Evolutionary conservation across 2,797 vertebrate genomes (phyloP), one percentile per base, ranked within the genome.

Genomic region (Cuniculus paca): DNA sequence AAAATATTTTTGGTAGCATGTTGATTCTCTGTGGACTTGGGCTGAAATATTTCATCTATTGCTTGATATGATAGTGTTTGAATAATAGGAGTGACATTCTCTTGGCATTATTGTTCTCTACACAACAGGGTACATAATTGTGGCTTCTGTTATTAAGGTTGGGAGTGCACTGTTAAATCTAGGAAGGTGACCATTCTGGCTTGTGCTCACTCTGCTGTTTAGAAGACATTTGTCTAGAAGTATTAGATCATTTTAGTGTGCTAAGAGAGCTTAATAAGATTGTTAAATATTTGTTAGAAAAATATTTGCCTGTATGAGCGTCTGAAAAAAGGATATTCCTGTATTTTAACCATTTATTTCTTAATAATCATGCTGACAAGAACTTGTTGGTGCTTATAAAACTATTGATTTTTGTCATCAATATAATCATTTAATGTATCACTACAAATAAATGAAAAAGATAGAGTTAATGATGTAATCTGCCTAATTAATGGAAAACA

Each of bases 271-370:
- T 92, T 94, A 92, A 93, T 93, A 96, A 85, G 74, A 90, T 45
- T 0, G 22, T 96, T 97, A 97, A 95, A 95, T 77, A 97, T 95
- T 92, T 97, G 96, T 94, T 96, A 96, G 91, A 96, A 97, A 88
- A n/a, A 88, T 94, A 95, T 95, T 97, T 94, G 91, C 81, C 39
- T 94, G 82, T 77, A 31, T 24, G n/a, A 96, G 88, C 19, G n/a
- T 94, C 77, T 96, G 63, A 97, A 96, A 77, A 36, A 68, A 91
- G 20, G 50, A 63, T 48, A 97, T 79, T 52, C 65, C 26, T 90
- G 19, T 14, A 80, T 92, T 94, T 94, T 79, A 96, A 61, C 50
- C 54, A 88, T 90, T 75, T 52, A 72, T 91, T 95, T 95, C 68
- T 94, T 96, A 92, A 31, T 45, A 58, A 50, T 94, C 8, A 34